A percentile compares a stretch with the other conserved stretches of the same genome.
Conservation (phyloP, 2,797 vertebrate genomes). For the Spondyliosoma cantharus region DNA sequence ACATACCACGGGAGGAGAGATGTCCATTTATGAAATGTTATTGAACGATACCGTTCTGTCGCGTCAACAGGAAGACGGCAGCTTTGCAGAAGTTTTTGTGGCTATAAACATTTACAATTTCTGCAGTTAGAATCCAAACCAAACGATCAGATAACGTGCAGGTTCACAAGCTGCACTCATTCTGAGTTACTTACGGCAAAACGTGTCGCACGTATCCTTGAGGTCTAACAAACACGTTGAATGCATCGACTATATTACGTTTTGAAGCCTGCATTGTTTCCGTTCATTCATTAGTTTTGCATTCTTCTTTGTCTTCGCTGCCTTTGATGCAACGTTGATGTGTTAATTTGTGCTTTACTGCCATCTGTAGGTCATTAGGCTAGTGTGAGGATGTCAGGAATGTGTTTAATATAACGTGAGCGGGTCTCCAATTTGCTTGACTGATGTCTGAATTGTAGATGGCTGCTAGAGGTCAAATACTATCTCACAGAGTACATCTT, state of each 20-base stretch:
- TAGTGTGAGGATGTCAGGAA: background rate
- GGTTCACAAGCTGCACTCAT: no score
- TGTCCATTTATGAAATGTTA: no score
- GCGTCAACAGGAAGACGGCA: no score
- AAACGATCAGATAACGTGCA: no score
- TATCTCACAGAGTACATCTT: no score
- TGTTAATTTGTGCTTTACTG: background rate
- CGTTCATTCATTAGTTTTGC: background rate
- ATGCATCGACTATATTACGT: background rate
- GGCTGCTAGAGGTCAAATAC: no score
- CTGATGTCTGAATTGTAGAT: background rate
- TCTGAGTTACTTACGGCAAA: no score
- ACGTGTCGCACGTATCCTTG: no score
- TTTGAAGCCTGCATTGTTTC: background rate
- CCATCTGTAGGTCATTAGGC: conserved; percentile 12
- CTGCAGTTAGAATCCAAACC: no score
- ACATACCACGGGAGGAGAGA: background rate
- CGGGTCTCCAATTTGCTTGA: background rate
- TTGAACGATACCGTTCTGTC: no score
- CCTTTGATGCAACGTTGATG: background rate
- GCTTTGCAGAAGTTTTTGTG: no score
- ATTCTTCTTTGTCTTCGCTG: background rate
- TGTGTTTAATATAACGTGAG: background rate
- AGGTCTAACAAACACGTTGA: background rate
- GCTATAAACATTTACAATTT: no score